Evolutionary conservation across 2,888 invertebrate genomes (phyloP), one percentile per base, ranked within the genome.

Genomic region (Timandra comae): DNA sequence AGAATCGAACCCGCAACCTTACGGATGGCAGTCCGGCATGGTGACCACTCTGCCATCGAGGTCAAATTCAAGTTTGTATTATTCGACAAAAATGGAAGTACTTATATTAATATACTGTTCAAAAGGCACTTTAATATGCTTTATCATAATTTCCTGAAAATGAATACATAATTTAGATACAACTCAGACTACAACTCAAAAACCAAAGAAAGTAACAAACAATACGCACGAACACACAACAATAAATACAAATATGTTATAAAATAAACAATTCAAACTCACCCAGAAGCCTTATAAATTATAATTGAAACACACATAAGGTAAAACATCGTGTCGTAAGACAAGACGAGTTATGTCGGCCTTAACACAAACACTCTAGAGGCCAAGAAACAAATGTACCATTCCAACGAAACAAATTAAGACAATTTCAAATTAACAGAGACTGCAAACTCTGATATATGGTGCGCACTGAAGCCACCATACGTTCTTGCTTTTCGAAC

Each of bases 341-440:
- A 49, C 49, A 49, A 38, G 42, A 49, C 29, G 56, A 60, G 56
- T 63, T 54, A 58, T 56, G 47, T 43, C 46, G 45, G 52, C 35
- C 46, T 45, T 48, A 52, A 54, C 59, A 57, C 56, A 32, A 63
- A 58, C 51, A 58, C 62, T 47, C 65, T 44, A 50, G 60, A 68
- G 64, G 57, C 63, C 60, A 61, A 56, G 64, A 63, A 73, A 74
- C 57, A 74, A 77, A 78, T 77, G 73, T 60, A 60, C 59, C 50
- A 54, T 58, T 63, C 65, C 58, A 56, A 64, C 70, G 59, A 71
- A 75, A 78, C 71, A 77, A 77, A 78, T 80, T 78, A 79, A 79
- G 75, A 79, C 78, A 77, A 79, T 78, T 77, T 68, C 61, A 72
- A 75, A 79, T 79, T 79, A 80, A 75, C 73, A 63, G 64, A 63